These are phyloP conservation scores for Chrysolina americana DNA, from an alignment of 2,888 invertebrate genomes.

Conservation along the genomic window DNA sequence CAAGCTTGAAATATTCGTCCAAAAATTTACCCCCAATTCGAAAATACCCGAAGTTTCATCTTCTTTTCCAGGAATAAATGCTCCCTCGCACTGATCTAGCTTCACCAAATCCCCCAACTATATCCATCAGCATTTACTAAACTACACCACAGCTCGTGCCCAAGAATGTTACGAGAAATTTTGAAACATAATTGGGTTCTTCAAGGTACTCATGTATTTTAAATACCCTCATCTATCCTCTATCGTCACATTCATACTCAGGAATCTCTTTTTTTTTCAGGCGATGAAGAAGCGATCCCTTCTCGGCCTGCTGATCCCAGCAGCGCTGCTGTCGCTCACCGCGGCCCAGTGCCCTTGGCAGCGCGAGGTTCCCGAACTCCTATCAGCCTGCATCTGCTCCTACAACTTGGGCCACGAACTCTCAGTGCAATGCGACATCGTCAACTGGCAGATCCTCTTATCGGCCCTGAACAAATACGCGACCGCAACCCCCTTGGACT, in stretches of 20 bases:
- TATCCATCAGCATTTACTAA: no score
- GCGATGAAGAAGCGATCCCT: constrained; percentile 63
- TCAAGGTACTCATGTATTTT: no score
- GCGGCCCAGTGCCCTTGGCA: constrained; percentile 90
- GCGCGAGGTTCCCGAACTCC: constrained; percentile 80
- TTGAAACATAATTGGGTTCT: no score
- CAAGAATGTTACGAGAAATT: no score
- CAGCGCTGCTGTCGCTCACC: constrained; percentile 58
- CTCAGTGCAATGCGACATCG: constrained; percentile 92
- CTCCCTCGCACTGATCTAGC: no score
- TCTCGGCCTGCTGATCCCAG: constrained; percentile 58
- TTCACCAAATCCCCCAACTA: no score
- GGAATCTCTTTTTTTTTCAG: constrained; percentile 57
- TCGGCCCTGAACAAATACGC: constrained; percentile 81
- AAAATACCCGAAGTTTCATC: no score
- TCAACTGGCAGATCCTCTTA: constrained; percentile 83
- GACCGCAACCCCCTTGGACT: constrained; percentile 80
- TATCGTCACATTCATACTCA: not conserved
- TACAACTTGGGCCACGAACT: constrained; percentile 88
- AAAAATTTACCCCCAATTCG: no score
- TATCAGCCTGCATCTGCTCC: constrained; percentile 90
- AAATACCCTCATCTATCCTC: no score
- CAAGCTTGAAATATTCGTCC: no score
- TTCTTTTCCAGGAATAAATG: no score
- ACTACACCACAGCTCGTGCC: no score